Percentiles rank a stretch among this genome's conserved stretches.
Evolutionary conservation across 2,888 invertebrate genomes (phyloP).

Genomic region (Agrochola circellaris): DNA sequence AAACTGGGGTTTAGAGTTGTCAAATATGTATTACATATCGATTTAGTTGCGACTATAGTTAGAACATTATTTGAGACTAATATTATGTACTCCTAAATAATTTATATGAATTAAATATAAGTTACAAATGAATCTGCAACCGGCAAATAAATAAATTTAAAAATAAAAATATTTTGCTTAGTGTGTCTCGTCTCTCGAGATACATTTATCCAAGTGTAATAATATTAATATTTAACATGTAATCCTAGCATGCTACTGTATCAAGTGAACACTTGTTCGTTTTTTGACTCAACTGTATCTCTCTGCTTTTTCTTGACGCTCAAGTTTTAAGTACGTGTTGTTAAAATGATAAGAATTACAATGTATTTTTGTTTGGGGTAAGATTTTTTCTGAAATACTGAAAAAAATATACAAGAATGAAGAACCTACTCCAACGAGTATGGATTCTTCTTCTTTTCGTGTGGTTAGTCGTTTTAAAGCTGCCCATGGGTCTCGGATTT

Average conservation of each 20-base stretch:
- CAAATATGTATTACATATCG: slow-evolving; percentile 5
- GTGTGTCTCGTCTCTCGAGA: slow-evolving; percentile 69
- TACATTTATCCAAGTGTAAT: slow-evolving; percentile 69
- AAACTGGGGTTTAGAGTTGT: neutral
- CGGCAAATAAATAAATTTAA: slow-evolving; percentile 58
- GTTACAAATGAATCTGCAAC: slow-evolving; percentile 66
- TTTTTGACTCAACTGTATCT: slow-evolving; percentile 36
- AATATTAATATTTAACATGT: slow-evolving; percentile 67
- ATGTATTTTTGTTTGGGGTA: slow-evolving; percentile 60
- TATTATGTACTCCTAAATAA: slow-evolving; percentile 14
- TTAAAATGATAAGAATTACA: slow-evolving; percentile 34
- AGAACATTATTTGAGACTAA: slow-evolving; percentile 18
- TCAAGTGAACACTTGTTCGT: slow-evolving; percentile 75
- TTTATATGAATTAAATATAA: slow-evolving; percentile 30
- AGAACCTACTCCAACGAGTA: neutral
- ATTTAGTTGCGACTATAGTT: slow-evolving; percentile 20
- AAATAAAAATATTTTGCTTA: slow-evolving; percentile 68
- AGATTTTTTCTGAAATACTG: neutral
- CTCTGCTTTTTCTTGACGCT: slow-evolving; percentile 54
- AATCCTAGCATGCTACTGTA: slow-evolving; percentile 76
- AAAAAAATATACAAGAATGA: neutral
- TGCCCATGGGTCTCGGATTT: too few species aligned
- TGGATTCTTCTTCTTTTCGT: neutral
- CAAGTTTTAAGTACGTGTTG: slow-evolving; percentile 52
- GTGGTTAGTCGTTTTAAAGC: too few species aligned